A percentile compares a stretch with the other conserved stretches of the same genome.
Conservation (phyloP, 2,797 vertebrate species). For the Linurgus olivaceus region DNA sequence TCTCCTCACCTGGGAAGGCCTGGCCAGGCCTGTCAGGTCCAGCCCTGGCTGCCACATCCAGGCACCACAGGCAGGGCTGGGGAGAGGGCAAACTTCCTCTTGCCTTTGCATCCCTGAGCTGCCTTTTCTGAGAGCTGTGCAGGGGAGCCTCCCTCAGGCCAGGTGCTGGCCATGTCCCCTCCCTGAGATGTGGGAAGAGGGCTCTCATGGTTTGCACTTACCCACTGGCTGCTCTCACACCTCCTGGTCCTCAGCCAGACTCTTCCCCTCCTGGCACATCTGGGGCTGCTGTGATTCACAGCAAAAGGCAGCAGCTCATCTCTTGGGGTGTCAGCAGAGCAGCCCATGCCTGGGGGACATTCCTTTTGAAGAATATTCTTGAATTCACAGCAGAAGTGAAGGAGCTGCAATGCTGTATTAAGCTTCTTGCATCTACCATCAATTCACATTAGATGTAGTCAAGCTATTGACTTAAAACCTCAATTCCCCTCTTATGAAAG, state of each 20-base stretch:
- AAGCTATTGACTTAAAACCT: not conserved
- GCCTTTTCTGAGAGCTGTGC: not conserved
- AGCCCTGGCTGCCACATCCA: not conserved
- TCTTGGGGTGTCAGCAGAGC: not conserved
- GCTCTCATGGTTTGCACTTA: fast-evolving
- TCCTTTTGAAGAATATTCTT: not conserved
- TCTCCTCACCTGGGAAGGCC: not conserved
- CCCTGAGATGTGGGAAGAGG: fast-evolving
- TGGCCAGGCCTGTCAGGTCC: not conserved
- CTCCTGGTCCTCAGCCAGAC: not conserved
- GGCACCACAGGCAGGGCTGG: not conserved
- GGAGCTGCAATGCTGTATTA: not conserved
- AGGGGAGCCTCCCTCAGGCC: not conserved
- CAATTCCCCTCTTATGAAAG: not conserved
- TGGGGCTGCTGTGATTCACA: not conserved
- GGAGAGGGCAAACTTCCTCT: not conserved
- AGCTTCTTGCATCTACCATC: not conserved
- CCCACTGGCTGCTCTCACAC: fast-evolving
- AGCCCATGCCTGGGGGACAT: not conserved
- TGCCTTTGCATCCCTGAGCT: fast-evolving
- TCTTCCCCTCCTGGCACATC: not conserved
- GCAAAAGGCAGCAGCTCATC: not conserved
- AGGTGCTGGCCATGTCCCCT: not conserved
- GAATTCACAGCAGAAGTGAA: not conserved
- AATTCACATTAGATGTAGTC: not conserved